Conservation (phyloP, 37 sponge, comb jelly and placozoan genomes). For the Oopsacas minuta region DNA sequence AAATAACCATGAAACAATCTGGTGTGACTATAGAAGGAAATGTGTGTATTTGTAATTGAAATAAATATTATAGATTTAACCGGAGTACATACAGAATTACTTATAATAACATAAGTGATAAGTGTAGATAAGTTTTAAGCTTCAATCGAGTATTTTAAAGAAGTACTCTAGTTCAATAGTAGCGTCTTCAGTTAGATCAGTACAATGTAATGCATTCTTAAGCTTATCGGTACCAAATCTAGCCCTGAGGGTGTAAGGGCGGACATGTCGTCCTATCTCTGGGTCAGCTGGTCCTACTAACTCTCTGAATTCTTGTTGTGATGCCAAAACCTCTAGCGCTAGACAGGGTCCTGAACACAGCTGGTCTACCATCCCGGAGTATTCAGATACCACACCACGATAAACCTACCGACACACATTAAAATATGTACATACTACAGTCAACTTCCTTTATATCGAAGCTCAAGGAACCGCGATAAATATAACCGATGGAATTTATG, state of each 20-base stretch:
- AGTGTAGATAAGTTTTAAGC: not conserved
- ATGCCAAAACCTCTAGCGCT: conserved; percentile 71
- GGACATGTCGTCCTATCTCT: conserved; percentile 78
- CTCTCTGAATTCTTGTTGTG: conserved; percentile 56
- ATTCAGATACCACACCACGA: conserved; percentile 91
- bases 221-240: conserved; percentile 82
- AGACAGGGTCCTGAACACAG: conserved; percentile 91
- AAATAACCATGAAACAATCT: no score
- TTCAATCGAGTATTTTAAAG: conserved; percentile 54
- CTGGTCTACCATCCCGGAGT: conserved; percentile 72
- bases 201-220: conserved; percentile 86
- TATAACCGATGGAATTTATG: no score
- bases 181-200: conserved; percentile 87
- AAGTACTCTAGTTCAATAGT: conserved; percentile 76
- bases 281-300: conserved; percentile 80
- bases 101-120: not conserved
- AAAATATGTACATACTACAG: not conserved
- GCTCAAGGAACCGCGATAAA: no score
- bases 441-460: not conserved
- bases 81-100: no score
- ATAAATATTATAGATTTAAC: no score
- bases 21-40: no score
- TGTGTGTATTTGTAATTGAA: no score
- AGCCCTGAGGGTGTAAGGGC: conserved; percentile 79
- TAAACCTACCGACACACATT: conserved; percentile 35